phyloP scores from a whole-genome alignment of 2,797 vertebrate species.

The Menidia menidia region DNA sequence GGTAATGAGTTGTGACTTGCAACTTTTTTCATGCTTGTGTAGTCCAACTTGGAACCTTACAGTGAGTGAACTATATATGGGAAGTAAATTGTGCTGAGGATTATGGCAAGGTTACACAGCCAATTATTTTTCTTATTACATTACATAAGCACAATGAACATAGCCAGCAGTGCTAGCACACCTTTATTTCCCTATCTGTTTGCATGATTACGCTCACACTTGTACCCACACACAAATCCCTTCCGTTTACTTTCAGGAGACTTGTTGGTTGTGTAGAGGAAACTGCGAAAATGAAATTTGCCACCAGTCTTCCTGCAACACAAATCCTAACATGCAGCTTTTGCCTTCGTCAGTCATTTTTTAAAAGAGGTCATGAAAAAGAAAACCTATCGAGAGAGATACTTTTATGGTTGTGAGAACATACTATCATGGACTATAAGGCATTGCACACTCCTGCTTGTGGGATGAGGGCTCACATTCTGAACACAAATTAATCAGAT shows the following conservation, averaged over 20 bases:
- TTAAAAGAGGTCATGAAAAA: background rate
- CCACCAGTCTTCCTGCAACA: background rate
- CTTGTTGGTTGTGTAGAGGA: slow-evolving; percentile 4
- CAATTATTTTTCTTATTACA: slow-evolving; percentile 4
- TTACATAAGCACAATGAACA: slow-evolving; percentile 11
- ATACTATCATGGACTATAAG: background rate
- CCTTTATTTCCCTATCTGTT: background rate
- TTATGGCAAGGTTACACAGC: slow-evolving; percentile 18
- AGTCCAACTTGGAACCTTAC: slow-evolving; percentile 8
- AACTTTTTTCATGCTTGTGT: slow-evolving; percentile 16
- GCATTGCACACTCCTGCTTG: background rate
- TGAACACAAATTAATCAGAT: background rate
- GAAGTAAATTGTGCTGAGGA: slow-evolving; percentile 6
- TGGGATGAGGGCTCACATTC: background rate
- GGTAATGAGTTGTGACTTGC: slow-evolving; percentile 11
- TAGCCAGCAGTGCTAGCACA: background rate
- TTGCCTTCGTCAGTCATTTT: no score
- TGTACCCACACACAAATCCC: slow-evolving; percentile 10
- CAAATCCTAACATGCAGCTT: slow-evolving; percentile 6
- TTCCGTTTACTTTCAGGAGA: slow-evolving; percentile 1
- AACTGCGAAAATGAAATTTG: background rate
- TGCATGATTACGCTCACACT: slow-evolving; percentile 16
- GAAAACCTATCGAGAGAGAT: background rate
- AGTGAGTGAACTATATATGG: background rate
- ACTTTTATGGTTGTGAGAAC: background rate